Percentiles rank a stretch among this genome's conserved stretches.
These are phyloP conservation scores for Bombus huntii DNA, from an alignment of 1,140 invertebrate species.

Conservation along the genomic window DNA sequence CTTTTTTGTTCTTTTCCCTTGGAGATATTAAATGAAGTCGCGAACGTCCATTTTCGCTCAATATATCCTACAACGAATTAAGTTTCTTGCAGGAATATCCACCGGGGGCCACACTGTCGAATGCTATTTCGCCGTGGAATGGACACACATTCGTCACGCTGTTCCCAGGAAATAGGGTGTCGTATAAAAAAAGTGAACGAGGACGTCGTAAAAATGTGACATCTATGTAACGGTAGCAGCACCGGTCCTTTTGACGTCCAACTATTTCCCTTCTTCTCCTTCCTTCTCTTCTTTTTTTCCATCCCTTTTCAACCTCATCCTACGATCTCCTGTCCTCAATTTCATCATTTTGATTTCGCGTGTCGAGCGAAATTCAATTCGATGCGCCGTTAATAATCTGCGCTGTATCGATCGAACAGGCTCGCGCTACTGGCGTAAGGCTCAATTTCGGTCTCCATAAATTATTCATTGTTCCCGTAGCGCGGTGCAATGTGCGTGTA, in stretches of 20 bases:
- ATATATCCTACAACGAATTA: not conserved
- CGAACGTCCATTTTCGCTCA: not conserved
- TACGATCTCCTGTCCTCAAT: not conserved
- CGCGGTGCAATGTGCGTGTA: slow-evolving; percentile 15
- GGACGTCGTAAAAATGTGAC: slow-evolving; percentile 29
- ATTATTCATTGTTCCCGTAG: slow-evolving; percentile 49
- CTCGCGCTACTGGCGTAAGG: slow-evolving; percentile 19
- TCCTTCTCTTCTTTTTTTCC: not conserved
- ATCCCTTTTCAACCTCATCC: too few species aligned
- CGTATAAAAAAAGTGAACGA: slow-evolving; percentile 1
- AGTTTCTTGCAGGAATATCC: not conserved
- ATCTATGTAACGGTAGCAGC: slow-evolving; percentile 18
- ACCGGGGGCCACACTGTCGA: not conserved
- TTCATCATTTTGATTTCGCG: not conserved
- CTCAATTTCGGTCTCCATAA: slow-evolving; percentile 51
- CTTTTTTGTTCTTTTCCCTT: not conserved
- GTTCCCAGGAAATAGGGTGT: slow-evolving; percentile 37
- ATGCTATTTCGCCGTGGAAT: slow-evolving; percentile 17
- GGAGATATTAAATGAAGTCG: not conserved
- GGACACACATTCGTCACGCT: slow-evolving; percentile 17
- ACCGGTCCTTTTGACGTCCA: not conserved
- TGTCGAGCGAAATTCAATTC: not conserved
- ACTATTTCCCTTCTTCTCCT: not conserved
- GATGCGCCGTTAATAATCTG: slow-evolving; percentile 42
- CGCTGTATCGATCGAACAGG: slow-evolving; percentile 10